Percentiles rank a stretch among this genome's conserved stretches.
These are phyloP conservation scores for Girardia tigrina DNA, from an alignment of 2,888 invertebrate genomes.

Conservation along the genomic window DNA sequence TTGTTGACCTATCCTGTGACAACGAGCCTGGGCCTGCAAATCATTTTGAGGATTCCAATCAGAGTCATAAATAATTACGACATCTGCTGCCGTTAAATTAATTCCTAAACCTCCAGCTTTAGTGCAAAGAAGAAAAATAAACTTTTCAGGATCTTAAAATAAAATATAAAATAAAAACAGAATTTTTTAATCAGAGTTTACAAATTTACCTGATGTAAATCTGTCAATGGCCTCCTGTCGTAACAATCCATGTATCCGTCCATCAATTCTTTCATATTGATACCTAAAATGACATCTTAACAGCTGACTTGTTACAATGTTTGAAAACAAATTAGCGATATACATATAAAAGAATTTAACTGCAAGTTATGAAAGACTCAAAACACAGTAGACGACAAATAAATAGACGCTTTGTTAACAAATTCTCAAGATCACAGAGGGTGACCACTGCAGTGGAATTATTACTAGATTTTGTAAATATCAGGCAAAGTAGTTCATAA, in stretches of 20 bases:
- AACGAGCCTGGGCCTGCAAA: slow-evolving; percentile 80
- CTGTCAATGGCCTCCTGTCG: slow-evolving; percentile 98
- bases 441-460: too few relatives aligned
- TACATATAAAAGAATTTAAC: background rate
- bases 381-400: too few relatives aligned
- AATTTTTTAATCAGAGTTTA: background rate
- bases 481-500: too few relatives aligned
- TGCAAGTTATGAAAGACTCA: background rate
- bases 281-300: slow-evolving; percentile 54
- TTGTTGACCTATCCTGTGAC: slow-evolving; percentile 93
- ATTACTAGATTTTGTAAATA: too few relatives aligned
- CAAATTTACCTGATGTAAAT: slow-evolving; percentile 58
- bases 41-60: slow-evolving; percentile 99
- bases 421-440: too few relatives aligned
- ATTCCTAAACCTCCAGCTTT: slow-evolving; percentile 97
- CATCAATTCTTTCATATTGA: slow-evolving; percentile 92
- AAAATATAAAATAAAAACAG: background rate
- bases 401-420: too few relatives aligned
- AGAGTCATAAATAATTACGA: slow-evolving; percentile 96
- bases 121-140: slow-evolving; percentile 92
- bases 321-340: background rate
- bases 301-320: background rate
- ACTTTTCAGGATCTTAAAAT: slow-evolving; percentile 69
- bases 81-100: slow-evolving; percentile 95
- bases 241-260: slow-evolving; percentile 85